Evolutionary conservation across 2,888 invertebrate genomes (phyloP).

Genomic region (Ormyrus labotus): DNA sequence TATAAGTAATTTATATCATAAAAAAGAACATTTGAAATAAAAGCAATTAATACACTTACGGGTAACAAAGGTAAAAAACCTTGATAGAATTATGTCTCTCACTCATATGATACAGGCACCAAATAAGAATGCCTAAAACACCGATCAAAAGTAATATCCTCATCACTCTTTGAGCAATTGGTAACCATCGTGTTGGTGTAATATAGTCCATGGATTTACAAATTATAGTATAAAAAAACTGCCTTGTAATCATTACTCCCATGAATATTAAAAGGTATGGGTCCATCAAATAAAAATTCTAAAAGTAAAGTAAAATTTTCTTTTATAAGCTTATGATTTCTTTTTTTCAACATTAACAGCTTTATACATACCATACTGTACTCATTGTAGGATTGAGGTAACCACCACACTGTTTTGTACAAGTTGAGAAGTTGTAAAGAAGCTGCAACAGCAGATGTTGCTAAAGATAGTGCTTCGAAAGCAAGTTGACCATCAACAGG

Average conservation of each 20-base stretch:
- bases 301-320: slow-evolving; percentile 60
- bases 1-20: slow-evolving; percentile 9
- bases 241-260: slow-evolving; percentile 85
- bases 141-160: slow-evolving; percentile 80
- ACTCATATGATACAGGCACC: slow-evolving; percentile 85
- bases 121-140: slow-evolving; percentile 80
- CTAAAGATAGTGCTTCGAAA: slow-evolving; percentile 91
- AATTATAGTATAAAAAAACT: slow-evolving; percentile 84
- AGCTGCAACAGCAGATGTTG: slow-evolving; percentile 87
- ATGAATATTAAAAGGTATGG: slow-evolving; percentile 91
- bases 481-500: slow-evolving; percentile 88
- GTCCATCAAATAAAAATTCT: slow-evolving; percentile 98
- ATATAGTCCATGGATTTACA: slow-evolving; percentile 77
- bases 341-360: no score
- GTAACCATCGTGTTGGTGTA: slow-evolving; percentile 74
- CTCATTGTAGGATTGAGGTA: slow-evolving; percentile 92
- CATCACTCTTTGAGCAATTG: slow-evolving; percentile 71
- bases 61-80: slow-evolving; percentile 91
- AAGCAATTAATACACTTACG: slow-evolving; percentile 82
- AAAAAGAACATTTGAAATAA: neutral
- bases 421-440: slow-evolving; percentile 95
- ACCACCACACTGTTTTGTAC: slow-evolving; percentile 98
- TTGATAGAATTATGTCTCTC: slow-evolving; percentile 86
- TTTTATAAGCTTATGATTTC: neutral
- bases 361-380: slow-evolving; percentile 86